A percentile compares a stretch with the other conserved stretches of the same genome.
These are phyloP conservation scores for Cranoglanis bouderius DNA, from an alignment of 2,113 vertebrate species.

Conservation along the genomic window DNA sequence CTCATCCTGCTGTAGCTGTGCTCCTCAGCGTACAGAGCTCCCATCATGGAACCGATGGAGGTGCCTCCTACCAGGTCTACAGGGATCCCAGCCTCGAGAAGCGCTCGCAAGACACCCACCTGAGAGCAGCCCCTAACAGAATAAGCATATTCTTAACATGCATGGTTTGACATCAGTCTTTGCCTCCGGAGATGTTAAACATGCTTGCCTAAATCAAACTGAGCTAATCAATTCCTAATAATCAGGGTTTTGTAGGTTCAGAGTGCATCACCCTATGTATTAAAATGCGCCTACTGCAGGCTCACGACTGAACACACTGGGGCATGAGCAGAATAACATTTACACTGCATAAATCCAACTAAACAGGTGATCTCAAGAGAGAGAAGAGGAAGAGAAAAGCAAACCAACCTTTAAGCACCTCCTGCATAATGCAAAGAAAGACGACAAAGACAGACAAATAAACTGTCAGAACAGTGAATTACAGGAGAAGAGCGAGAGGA, in stretches of 20 bases:
- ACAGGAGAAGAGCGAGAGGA: background rate
- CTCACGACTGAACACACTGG: background rate
- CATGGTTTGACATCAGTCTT: background rate
- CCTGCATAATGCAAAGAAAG: constrained; percentile 55
- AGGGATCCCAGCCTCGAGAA: constrained; percentile 84
- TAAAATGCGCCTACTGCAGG: background rate
- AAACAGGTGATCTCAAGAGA: constrained; percentile 6
- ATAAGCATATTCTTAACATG: background rate
- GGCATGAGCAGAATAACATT: background rate
- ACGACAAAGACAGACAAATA: constrained; percentile 39
- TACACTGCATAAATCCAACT: constrained; percentile 12
- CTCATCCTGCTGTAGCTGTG: constrained; percentile 84
- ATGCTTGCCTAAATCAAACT: background rate
- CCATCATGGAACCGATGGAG: constrained; percentile 89
- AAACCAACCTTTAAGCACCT: constrained; percentile 64
- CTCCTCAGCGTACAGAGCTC: constrained; percentile 88
- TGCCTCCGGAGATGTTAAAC: background rate
- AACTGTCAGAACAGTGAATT: constrained; percentile 32
- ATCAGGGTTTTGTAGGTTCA: background rate
- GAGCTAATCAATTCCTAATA: background rate
- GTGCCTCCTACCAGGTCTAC: constrained; percentile 91
- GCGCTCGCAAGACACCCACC: constrained; percentile 83
- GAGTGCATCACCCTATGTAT: background rate
- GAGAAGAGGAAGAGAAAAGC: constrained; percentile 36
- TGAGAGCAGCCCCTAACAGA: constrained; percentile 86